phyloP scores from a whole-genome alignment of 2,888 invertebrate genomes.

The Koerneria pararmatus region DNA sequence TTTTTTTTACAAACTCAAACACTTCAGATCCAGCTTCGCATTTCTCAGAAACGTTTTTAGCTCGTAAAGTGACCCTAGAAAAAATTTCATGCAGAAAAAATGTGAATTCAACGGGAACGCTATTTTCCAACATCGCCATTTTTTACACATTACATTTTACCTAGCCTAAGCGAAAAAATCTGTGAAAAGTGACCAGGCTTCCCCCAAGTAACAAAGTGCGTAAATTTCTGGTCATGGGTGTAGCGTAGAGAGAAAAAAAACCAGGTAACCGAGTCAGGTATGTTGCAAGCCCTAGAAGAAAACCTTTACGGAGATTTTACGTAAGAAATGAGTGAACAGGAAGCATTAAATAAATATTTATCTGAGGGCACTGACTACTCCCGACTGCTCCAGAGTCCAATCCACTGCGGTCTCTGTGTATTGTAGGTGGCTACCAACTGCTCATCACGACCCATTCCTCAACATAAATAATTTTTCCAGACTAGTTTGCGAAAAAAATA shows the following conservation, averaged over 20 bases:
- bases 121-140: neutral
- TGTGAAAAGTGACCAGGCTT: too few relatives aligned
- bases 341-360: neutral
- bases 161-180: too few relatives aligned
- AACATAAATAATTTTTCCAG: too few relatives aligned
- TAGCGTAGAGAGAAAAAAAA: neutral
- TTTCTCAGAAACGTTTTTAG: too few relatives aligned
- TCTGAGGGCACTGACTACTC: conserved; percentile 41
- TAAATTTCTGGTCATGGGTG: neutral
- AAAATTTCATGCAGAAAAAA: too few relatives aligned
- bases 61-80: too few relatives aligned
- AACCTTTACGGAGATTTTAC: too few relatives aligned
- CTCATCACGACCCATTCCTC: conserved; percentile 49
- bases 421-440: conserved; percentile 47
- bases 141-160: neutral
- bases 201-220: too few relatives aligned
- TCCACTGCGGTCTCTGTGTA: conserved; percentile 50
- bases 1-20: too few relatives aligned
- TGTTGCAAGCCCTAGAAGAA: neutral
- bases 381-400: conserved; percentile 46
- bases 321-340: too few relatives aligned
- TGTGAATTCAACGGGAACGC: neutral
- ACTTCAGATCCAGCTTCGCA: too few relatives aligned
- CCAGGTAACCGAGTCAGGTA: neutral
- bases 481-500: too few relatives aligned